These are phyloP conservation scores for Illadopsis cleaveri DNA, from an alignment of 2,113 vertebrate genomes.

Conservation along the genomic window DNA sequence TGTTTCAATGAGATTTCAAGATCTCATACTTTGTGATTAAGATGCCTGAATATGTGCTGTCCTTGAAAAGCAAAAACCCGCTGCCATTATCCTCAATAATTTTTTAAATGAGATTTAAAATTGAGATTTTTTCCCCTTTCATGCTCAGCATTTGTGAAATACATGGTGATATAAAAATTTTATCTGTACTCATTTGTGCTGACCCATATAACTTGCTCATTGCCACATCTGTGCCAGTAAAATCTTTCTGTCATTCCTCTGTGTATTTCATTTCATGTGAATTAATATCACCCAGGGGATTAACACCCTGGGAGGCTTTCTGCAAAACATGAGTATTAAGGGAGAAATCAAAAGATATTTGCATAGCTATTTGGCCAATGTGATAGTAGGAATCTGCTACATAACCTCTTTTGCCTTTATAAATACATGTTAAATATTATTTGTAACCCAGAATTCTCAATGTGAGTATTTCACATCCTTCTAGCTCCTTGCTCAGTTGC, in stretches of 20 bases:
- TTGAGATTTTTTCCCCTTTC: not conserved
- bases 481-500: not conserved
- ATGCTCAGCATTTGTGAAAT: not conserved
- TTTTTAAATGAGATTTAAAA: not conserved
- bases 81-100: not conserved
- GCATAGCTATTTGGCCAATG: not conserved
- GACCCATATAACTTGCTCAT: conserved; percentile 1
- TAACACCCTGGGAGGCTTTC: not conserved
- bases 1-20: not conserved
- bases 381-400: not conserved
- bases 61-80: not conserved
- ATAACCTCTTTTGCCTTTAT: not conserved
- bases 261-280: conserved; percentile 18
- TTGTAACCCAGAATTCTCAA: not conserved
- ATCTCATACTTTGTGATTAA: not conserved
- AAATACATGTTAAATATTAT: not conserved
- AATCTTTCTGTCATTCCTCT: not conserved
- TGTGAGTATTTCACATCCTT: not conserved
- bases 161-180: not conserved
- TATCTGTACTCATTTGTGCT: not conserved
- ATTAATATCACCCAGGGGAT: not conserved
- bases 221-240: conserved; percentile 1
- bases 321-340: conserved; percentile 25
- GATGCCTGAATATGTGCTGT: not conserved
- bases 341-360: conserved; percentile 1